Evolutionary conservation across 2,113 vertebrate species (phyloP).

Genomic region (Lepidothrix coronata): DNA sequence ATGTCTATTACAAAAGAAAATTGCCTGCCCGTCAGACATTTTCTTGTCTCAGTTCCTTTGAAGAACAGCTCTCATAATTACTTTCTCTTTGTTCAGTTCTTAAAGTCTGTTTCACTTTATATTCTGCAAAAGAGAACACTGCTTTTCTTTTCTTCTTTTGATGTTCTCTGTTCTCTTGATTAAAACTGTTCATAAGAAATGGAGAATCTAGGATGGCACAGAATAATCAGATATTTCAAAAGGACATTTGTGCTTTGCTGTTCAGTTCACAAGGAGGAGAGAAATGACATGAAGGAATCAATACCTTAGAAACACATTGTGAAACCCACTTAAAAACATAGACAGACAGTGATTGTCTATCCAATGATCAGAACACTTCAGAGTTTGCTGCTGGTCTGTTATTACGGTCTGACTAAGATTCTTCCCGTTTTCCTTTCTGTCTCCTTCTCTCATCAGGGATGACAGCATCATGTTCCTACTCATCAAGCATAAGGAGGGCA

Average conservation of each 20-base stretch:
- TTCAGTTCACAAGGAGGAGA: not conserved
- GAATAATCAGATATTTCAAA: not conserved
- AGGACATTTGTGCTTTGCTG: not conserved
- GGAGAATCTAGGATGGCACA: not conserved
- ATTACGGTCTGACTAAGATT: not conserved
- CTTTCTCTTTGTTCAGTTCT: not conserved
- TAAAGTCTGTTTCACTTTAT: not conserved
- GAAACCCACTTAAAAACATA: not conserved
- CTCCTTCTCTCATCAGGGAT: not conserved
- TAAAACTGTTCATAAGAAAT: not conserved
- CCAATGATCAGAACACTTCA: not conserved
- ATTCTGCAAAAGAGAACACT: not conserved
- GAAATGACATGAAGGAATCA: not conserved
- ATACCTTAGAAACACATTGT: not conserved
- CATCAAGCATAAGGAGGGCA: not conserved
- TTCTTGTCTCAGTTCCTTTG: not conserved
- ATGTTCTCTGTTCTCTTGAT: not conserved
- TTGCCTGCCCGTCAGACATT: not conserved
- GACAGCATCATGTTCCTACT: conserved; percentile 23
- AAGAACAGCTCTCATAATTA: not conserved
- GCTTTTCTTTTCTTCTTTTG: not conserved
- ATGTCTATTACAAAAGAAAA: not conserved
- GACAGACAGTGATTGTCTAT: not conserved
- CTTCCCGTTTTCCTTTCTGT: not conserved
- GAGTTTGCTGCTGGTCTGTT: not conserved